Conservation (phyloP, 2,888 invertebrate species). For the Eupithecia subfuscata region DNA sequence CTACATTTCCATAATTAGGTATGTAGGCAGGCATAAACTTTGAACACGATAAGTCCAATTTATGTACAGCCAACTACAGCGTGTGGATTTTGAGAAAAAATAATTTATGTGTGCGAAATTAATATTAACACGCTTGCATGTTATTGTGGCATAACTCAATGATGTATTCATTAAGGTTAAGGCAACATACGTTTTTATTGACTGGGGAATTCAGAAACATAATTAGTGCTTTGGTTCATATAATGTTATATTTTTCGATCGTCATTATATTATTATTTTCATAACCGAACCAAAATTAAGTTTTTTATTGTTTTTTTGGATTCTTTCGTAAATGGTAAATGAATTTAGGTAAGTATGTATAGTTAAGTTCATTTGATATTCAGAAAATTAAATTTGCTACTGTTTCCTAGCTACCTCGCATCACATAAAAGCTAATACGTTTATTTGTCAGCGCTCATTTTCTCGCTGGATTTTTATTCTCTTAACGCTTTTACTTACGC, state of each 20-base stretch:
- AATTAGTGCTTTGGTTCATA: neutral
- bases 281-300: neutral
- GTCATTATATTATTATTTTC: neutral
- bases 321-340: neutral
- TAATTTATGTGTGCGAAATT: slow-evolving; percentile 45
- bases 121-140: slow-evolving; percentile 48
- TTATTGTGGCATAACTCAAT: slow-evolving; percentile 35
- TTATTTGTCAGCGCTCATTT: slow-evolving; percentile 74
- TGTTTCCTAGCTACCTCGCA: slow-evolving; percentile 34
- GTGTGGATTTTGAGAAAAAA: slow-evolving; percentile 54
- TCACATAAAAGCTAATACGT: slow-evolving; percentile 72
- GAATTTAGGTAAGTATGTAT: too few relatives aligned
- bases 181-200: slow-evolving; percentile 25
- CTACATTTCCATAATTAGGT: slow-evolving; percentile 72
- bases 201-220: neutral
- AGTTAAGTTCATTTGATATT: neutral
- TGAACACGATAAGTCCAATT: slow-evolving; percentile 77
- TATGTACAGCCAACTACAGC: slow-evolving; percentile 68
- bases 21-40: slow-evolving; percentile 78
- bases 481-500: slow-evolving; percentile 68
- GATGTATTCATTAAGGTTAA: slow-evolving; percentile 35
- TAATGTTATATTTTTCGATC: neutral
- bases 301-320: neutral
- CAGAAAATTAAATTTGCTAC: neutral
- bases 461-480: slow-evolving; percentile 74